Conservation (phyloP, 2,113 vertebrate species). For the Lucifuga dentata region DNA sequence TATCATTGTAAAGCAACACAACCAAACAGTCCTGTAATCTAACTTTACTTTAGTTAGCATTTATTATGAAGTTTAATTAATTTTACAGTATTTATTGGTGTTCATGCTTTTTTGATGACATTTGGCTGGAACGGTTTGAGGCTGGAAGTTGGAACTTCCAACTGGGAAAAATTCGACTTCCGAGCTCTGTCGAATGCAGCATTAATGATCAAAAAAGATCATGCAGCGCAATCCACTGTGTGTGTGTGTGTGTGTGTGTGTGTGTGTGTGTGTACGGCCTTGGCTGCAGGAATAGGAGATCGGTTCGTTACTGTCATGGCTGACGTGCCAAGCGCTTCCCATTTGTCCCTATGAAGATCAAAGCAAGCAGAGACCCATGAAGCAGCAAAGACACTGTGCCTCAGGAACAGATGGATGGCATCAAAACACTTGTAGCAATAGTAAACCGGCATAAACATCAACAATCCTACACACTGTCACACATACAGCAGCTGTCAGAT, state of each 20-base stretch:
- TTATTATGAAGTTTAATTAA: too few relatives aligned
- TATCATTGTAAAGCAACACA: too few relatives aligned
- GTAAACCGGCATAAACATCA: slow-evolving; percentile 50
- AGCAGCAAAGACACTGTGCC: slow-evolving; percentile 20
- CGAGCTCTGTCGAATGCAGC: too few relatives aligned
- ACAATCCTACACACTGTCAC: slow-evolving; percentile 25
- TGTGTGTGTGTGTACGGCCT: background rate
- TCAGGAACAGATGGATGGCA: slow-evolving; percentile 57
- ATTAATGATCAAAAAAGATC: too few relatives aligned
- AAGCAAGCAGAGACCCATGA: slow-evolving; percentile 39
- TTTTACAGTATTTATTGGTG: too few relatives aligned
- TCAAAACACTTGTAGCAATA: slow-evolving; percentile 38
- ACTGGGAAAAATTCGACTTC: too few relatives aligned
- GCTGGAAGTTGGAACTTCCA: too few relatives aligned
- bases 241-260: background rate
- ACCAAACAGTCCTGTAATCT: too few relatives aligned
- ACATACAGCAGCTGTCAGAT: slow-evolving; percentile 50
- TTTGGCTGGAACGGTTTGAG: too few relatives aligned
- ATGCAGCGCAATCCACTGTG: too few relatives aligned
- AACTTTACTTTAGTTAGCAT: too few relatives aligned
- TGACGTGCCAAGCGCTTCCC: slow-evolving; percentile 45
- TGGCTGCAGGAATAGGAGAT: slow-evolving; percentile 13
- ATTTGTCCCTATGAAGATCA: slow-evolving; percentile 64
- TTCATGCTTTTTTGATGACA: too few relatives aligned
- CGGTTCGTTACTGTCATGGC: slow-evolving; percentile 39